phyloP scores from a whole-genome alignment of 2,113 vertebrate species.

The Rhipidura dahli region DNA sequence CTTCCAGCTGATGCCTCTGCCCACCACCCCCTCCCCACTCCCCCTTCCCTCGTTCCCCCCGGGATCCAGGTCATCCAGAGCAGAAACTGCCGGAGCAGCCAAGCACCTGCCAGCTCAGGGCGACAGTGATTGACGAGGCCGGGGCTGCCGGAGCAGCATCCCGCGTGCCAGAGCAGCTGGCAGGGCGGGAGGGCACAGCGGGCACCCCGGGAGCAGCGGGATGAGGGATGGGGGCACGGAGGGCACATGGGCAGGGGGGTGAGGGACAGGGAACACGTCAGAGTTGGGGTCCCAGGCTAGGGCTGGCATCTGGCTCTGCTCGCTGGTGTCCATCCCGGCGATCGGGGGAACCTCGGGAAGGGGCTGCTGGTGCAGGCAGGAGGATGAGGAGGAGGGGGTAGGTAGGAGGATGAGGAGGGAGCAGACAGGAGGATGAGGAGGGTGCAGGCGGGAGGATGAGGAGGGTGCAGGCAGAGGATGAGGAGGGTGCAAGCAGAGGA shows the following conservation, averaged over 20 bases:
- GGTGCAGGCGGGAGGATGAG: neutral
- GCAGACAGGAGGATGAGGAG: neutral
- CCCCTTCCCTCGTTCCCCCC: neutral
- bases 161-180: neutral
- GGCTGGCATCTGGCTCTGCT: neutral
- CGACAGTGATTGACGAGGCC: slow-evolving; percentile 85
- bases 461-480: neutral
- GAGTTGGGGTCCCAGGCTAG: neutral
- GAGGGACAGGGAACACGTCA: neutral
- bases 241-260: neutral
- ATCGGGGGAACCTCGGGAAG: neutral
- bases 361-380: neutral
- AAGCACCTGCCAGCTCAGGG: slow-evolving; percentile 41
- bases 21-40: rapidly evolving
- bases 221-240: neutral
- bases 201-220: neutral
- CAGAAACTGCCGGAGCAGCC: neutral
- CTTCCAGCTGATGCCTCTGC: neutral
- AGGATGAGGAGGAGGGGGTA: neutral
- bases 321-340: rapidly evolving
- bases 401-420: neutral
- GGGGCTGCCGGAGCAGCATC: neutral
- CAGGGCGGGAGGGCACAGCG: neutral
- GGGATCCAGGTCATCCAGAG: neutral
- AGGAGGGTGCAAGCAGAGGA: neutral